Evolutionary conservation across 2,888 invertebrate species (phyloP), one percentile per base, ranked within the genome.

Genomic region (Zaprionus obscuricornis): DNA sequence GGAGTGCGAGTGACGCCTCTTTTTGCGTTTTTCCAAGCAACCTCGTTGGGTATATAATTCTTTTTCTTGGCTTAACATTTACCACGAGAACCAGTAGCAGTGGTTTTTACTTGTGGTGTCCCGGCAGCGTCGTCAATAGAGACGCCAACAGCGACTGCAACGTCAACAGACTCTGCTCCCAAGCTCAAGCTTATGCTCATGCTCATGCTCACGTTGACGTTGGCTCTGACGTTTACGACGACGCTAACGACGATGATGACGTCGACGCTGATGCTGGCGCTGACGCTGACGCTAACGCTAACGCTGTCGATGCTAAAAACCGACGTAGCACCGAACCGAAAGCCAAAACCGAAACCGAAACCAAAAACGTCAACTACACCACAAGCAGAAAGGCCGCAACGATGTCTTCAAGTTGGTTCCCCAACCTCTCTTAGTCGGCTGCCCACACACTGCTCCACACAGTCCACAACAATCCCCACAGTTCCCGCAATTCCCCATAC

Each of bases 1-100:
- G 54, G 54, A 64, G 63, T 56, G 63, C 63, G 71, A 69, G 63
- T 69, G 73, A 59, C 66, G 66, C 63, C 65, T 72, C 60, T 60
- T 65, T 60, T 82, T 59, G 70, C 75, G 68, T 59, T 74, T 67
- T 63, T 69, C 69, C 26, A 52, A 57, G 68, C 67, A 52, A 68
- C 64, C 67, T 64, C 67, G 54, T 69, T 66, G 64, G 65, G 64
- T 76, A 73, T 77, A 73, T 81, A 77, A 84, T 83, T 79, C 74
- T 83, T 76, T 82, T 79, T 83, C 78, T 86, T 88, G 85, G 86
- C 88, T 87, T 87, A 77, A 78, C 87, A 84, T 81, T 86, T 86
- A 89, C 90, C 90, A 87, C 90, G 89, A 88, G 88, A 89, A 90
- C 90, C 90, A 90, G 90, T 88, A 89, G 89, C 90, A 90, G 90